These are phyloP conservation scores for Chelonia mydas DNA, from an alignment of 2,797 vertebrate genomes.

Conservation along the genomic window DNA sequence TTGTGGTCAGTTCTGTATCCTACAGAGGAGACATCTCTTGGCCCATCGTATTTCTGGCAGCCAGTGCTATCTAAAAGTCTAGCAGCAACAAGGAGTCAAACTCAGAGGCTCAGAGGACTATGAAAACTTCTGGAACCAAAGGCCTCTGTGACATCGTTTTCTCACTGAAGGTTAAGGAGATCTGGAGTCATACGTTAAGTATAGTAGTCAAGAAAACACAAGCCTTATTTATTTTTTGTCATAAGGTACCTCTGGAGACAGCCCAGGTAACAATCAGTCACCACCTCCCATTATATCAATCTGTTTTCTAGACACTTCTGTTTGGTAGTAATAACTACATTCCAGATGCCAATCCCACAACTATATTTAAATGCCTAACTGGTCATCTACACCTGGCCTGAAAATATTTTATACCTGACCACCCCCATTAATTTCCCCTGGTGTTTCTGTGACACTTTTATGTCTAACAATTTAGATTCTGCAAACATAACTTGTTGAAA, in stretches of 20 bases:
- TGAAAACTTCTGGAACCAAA: not conserved
- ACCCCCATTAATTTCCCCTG: not conserved
- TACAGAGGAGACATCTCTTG: not conserved
- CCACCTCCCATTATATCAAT: rapidly evolving
- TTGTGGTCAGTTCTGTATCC: not conserved
- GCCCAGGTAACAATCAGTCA: rapidly evolving
- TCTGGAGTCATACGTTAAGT: not conserved
- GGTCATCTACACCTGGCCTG: not conserved
- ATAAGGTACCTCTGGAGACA: not conserved
- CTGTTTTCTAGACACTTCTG: not conserved
- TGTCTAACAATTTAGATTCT: not conserved
- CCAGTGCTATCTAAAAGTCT: not conserved
- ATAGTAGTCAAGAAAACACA: not conserved
- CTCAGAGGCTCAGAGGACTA: rapidly evolving
- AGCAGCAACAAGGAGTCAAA: not conserved
- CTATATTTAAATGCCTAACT: not conserved
- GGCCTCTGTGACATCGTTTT: not conserved
- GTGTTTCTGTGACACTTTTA: not conserved
- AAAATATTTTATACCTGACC: not conserved
- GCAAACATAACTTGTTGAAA: not conserved
- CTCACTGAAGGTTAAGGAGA: not conserved
- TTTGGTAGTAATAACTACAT: not conserved
- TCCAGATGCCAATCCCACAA: not conserved
- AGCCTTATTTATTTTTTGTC: not conserved
- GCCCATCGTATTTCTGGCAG: not conserved